Percentiles rank a stretch among this genome's conserved stretches.
phyloP scores from a whole-genome alignment of 2,797 vertebrate genomes.

The Galaxias olidus region DNA sequence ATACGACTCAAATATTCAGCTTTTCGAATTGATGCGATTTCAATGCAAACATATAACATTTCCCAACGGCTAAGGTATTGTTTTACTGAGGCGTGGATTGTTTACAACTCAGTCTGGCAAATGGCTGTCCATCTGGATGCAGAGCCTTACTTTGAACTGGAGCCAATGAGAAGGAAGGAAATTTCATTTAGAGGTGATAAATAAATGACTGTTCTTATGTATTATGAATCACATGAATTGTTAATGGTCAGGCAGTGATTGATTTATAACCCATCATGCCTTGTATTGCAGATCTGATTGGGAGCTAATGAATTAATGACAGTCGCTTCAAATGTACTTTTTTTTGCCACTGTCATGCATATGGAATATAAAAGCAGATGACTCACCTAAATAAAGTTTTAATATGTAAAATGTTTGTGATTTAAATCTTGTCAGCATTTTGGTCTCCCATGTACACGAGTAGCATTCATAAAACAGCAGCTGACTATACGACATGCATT shows the following conservation, averaged over 20 bases:
- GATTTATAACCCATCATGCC: constrained; percentile 87
- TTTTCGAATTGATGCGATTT: not conserved
- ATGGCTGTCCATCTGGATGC: constrained; percentile 49
- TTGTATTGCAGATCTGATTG: constrained; percentile 75
- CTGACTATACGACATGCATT: too few relatives aligned
- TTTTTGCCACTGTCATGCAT: constrained; percentile 74
- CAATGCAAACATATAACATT: not conserved
- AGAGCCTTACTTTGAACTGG: constrained; percentile 49
- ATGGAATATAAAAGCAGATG: constrained; percentile 66
- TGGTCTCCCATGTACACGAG: too few relatives aligned
- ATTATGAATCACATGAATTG: constrained; percentile 93
- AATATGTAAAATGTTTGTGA: not conserved
- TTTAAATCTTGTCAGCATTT: too few relatives aligned
- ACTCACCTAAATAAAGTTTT: constrained; percentile 9
- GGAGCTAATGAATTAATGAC: constrained; percentile 92
- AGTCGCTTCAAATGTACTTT: constrained; percentile 81
- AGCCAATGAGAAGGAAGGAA: constrained; percentile 75
- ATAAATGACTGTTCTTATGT: constrained; percentile 86
- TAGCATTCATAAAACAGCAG: too few relatives aligned
- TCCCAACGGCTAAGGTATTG: not conserved
- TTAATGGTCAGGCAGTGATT: constrained; percentile 83
- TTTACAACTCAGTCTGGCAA: constrained; percentile 40
- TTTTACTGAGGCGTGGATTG: constrained; percentile 23
- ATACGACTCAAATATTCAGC: constrained; percentile 13
- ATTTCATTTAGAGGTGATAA: constrained; percentile 86